These are phyloP conservation scores for Pharmacophagus antenor DNA, from an alignment of 2,888 invertebrate genomes.

Conservation along the genomic window DNA sequence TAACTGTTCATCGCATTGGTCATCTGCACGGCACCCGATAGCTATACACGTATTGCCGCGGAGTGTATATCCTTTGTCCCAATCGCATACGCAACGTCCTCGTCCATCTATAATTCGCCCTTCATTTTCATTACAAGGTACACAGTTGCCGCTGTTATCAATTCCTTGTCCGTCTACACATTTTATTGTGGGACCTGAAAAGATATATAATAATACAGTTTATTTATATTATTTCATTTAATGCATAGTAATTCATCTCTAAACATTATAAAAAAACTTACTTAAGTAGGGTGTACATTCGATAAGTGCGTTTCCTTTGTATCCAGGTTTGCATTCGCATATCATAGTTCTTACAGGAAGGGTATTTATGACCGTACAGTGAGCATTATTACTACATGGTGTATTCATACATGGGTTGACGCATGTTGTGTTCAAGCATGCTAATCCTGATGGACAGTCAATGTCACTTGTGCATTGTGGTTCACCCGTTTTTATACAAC, in stretches of 20 bases:
- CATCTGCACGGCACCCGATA: constrained; percentile 85
- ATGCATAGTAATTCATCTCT: neutral
- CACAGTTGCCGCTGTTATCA: constrained; percentile 88
- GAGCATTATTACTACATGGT: constrained; percentile 91
- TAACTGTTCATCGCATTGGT: constrained; percentile 88
- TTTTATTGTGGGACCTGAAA: constrained; percentile 78
- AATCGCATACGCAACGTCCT: constrained; percentile 91
- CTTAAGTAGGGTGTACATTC: constrained; percentile 87
- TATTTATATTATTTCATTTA: neutral
- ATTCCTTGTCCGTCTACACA: constrained; percentile 90
- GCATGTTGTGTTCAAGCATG: constrained; percentile 90
- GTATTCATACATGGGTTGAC: constrained; percentile 90
- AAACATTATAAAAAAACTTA: constrained; percentile 62
- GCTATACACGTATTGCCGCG: constrained; percentile 90
- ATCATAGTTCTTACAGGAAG: constrained; percentile 92
- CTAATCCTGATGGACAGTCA: constrained; percentile 91
- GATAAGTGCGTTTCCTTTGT: constrained; percentile 91
- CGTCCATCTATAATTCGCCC: constrained; percentile 88
- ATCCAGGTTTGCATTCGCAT: constrained; percentile 92
- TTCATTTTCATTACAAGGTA: constrained; percentile 85
- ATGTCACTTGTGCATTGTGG: constrained; percentile 87
- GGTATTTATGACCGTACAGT: constrained; percentile 90
- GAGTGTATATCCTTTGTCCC: constrained; percentile 88
- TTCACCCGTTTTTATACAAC: constrained; percentile 81
- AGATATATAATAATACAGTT: neutral